These are phyloP conservation scores for Stercorarius parasiticus DNA, from an alignment of 2,113 vertebrate genomes.

Conservation along the genomic window DNA sequence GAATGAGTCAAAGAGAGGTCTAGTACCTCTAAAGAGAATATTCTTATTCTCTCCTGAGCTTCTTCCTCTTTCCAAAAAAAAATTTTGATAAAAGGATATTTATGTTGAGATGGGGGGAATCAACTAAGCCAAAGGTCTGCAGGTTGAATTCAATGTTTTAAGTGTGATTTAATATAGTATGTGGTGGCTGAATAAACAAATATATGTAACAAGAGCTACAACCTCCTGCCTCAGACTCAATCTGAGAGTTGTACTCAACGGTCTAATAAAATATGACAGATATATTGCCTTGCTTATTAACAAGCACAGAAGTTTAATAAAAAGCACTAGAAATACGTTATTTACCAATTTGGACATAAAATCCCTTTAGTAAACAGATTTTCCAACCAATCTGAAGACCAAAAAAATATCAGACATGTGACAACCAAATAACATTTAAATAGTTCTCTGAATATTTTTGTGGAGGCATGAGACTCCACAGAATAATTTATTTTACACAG, in stretches of 20 bases:
- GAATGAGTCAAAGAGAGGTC: background rate
- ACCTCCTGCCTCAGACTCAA: background rate
- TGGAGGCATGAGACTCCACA: background rate
- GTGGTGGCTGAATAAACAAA: background rate
- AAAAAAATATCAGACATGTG: background rate
- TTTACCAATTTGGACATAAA: background rate
- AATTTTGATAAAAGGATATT: background rate
- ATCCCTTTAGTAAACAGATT: background rate
- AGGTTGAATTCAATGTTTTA: background rate
- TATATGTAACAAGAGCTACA: background rate
- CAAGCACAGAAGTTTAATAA: background rate
- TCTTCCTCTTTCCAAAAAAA: background rate
- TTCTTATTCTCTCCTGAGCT: background rate
- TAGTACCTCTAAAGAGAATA: background rate
- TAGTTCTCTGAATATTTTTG: background rate
- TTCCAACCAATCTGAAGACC: background rate
- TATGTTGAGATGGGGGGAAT: background rate
- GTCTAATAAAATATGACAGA: slow-evolving; percentile 19
- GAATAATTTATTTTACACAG: background rate
- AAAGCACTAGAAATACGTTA: background rate
- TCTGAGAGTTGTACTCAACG: background rate
- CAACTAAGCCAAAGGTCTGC: background rate
- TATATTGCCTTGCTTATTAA: slow-evolving; percentile 15
- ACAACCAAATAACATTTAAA: slow-evolving; percentile 1
- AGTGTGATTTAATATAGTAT: background rate